A percentile compares a stretch with the other conserved stretches of the same genome.
Conservation (phyloP, 1,140 invertebrate species). For the Temnothorax curvispinosus region DNA sequence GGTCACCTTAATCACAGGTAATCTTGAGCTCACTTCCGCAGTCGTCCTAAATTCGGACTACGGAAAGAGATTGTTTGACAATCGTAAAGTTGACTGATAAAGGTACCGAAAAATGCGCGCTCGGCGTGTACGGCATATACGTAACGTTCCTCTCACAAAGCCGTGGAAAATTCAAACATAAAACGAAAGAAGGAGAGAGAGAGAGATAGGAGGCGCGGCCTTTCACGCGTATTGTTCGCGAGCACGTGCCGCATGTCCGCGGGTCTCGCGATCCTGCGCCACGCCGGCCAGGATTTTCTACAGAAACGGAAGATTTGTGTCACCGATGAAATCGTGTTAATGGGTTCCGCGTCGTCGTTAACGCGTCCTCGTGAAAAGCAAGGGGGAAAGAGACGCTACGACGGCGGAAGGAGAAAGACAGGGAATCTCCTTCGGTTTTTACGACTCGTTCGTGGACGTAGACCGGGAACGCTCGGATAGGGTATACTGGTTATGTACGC, state of each 20-base stretch:
- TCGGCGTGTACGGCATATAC: neutral
- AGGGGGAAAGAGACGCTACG: neutral
- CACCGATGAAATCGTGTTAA: slow-evolving; percentile 70
- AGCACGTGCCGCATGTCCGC: slow-evolving; percentile 55
- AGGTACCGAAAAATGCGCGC: slow-evolving; percentile 1
- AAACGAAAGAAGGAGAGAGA: neutral
- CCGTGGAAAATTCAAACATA: slow-evolving; percentile 16
- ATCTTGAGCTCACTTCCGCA: neutral
- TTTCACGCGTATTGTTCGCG: slow-evolving; percentile 9
- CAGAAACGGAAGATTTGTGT: slow-evolving; percentile 69
- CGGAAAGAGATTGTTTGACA: neutral
- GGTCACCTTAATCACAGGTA: neutral
- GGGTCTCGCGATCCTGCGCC: slow-evolving; percentile 18
- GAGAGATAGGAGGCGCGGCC: neutral
- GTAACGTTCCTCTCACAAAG: slow-evolving; percentile 2
- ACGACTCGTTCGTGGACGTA: slow-evolving; percentile 50
- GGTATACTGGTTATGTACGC: neutral
- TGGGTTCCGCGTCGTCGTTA: slow-evolving; percentile 61
- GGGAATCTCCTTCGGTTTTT: slow-evolving; percentile 57
- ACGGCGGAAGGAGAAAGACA: neutral
- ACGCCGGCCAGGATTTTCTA: slow-evolving; percentile 49
- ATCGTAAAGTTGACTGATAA: neutral
- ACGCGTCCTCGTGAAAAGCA: slow-evolving; percentile 68
- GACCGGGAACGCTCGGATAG: slow-evolving; percentile 5
- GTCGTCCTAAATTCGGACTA: neutral